Conservation (phyloP, 2,888 invertebrate species). For the Bombylius discolor region DNA sequence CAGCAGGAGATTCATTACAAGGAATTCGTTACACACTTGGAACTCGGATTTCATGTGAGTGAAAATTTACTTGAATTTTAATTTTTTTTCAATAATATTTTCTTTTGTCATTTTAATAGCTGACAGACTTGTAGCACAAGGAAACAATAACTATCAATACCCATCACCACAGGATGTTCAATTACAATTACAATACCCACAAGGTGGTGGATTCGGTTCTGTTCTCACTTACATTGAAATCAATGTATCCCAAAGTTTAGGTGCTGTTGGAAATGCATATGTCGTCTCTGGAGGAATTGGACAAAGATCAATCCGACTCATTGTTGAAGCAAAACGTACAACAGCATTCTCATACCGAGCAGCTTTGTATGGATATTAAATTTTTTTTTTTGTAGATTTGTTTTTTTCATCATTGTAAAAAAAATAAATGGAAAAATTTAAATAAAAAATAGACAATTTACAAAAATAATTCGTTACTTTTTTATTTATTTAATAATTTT, state of each 20-base stretch:
- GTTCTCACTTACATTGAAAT: conserved; percentile 27
- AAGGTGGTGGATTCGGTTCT: conserved; percentile 19
- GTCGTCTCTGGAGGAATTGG: conserved; percentile 32
- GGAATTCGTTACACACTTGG: not conserved
- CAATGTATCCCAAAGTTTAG: conserved; percentile 24
- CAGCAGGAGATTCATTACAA: not conserved
- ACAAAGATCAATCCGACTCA: conserved; percentile 26
- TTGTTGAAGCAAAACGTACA: conserved; percentile 25
- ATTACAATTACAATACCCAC: conserved; percentile 28
- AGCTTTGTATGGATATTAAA: conserved; percentile 11
- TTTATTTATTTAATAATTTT: too few relatives aligned
- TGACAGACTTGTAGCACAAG: conserved; percentile 26
- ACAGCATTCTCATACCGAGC: conserved; percentile 12
- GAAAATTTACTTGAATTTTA: too few relatives aligned
- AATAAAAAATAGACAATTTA: too few relatives aligned
- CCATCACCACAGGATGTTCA: conserved; percentile 24
- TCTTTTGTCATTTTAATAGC: conserved; percentile 16
- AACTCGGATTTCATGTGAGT: not conserved
- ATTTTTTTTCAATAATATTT: not conserved
- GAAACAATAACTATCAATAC: conserved; percentile 22
- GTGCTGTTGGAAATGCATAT: conserved; percentile 27
- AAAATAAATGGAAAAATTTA: too few relatives aligned
- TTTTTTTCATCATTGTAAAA: too few relatives aligned
- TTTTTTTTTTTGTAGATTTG: too few relatives aligned
- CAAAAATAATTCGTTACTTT: too few relatives aligned